Conservation (phyloP, 2,113 vertebrate species). For the Orientallactaga bullata region DNA sequence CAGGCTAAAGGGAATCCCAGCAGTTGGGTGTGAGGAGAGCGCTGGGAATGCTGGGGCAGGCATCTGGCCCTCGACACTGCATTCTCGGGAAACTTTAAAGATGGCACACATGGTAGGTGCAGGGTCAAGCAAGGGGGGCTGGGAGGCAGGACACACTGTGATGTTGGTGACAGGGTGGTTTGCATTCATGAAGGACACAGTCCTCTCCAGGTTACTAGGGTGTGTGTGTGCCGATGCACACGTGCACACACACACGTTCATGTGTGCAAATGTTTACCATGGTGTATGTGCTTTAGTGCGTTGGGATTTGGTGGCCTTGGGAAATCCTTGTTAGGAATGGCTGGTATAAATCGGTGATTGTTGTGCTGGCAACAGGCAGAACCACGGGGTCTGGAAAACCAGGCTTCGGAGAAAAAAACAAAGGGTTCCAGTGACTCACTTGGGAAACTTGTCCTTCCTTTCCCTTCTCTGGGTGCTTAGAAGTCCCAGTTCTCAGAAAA, state of each 20-base stretch:
- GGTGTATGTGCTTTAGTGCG: too few relatives aligned
- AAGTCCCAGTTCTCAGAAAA: neutral
- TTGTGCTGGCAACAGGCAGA: neutral
- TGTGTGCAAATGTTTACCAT: too few relatives aligned
- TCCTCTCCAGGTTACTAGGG: too few relatives aligned
- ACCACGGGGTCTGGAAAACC: conserved; percentile 24
- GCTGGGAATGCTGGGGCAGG: neutral
- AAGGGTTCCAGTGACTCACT: neutral
- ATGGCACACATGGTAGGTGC: too few relatives aligned
- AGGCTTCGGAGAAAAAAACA: neutral
- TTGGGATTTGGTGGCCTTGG: neutral
- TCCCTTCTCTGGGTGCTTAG: neutral
- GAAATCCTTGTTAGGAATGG: conserved; percentile 14
- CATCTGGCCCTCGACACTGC: neutral
- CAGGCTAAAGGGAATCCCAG: neutral
- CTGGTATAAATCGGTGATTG: neutral
- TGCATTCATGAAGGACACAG: neutral
- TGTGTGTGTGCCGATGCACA: too few relatives aligned
- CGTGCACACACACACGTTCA: too few relatives aligned
- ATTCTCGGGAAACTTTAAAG: too few relatives aligned
- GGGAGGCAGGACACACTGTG: neutral
- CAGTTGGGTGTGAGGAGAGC: neutral
- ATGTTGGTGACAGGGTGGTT: neutral
- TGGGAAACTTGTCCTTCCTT: neutral
- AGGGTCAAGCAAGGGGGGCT: neutral